Evolutionary conservation across 2,113 vertebrate genomes (phyloP).

Genomic region (Cyanistes caeruleus): DNA sequence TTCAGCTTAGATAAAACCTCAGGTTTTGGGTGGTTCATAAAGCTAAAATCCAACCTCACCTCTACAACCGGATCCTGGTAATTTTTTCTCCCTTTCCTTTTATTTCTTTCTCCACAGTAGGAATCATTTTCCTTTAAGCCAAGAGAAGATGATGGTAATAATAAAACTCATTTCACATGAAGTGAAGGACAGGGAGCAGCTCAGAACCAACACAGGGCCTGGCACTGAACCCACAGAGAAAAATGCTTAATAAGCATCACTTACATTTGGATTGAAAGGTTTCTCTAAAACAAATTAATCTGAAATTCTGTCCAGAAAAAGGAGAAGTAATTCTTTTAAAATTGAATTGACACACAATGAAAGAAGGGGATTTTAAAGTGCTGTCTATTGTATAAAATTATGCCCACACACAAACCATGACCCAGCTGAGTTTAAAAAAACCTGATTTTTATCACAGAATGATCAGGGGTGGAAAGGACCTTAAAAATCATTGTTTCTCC

Average conservation of each 20-base stretch:
- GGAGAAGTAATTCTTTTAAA: neutral
- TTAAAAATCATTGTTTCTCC: neutral
- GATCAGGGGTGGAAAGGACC: neutral
- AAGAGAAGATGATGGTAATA: neutral
- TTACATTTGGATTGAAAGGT: neutral
- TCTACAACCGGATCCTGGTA: neutral
- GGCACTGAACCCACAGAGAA: neutral
- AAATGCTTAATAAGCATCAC: fast-evolving
- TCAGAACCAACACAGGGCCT: neutral
- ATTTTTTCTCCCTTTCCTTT: neutral
- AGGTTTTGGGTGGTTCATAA: neutral
- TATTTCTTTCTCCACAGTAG: neutral
- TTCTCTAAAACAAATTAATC: neutral
- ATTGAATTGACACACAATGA: neutral
- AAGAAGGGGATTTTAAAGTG: fast-evolving
- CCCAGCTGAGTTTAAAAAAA: neutral
- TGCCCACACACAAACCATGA: fast-evolving
- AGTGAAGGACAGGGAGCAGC: neutral
- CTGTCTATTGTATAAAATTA: fast-evolving
- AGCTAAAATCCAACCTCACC: neutral
- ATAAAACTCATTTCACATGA: neutral
- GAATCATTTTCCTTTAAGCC: neutral
- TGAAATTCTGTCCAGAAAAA: neutral
- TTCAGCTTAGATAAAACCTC: neutral
- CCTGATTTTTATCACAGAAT: fast-evolving